phyloP scores from a whole-genome alignment of 2,113 vertebrate species.

The Nannospalax galili region DNA sequence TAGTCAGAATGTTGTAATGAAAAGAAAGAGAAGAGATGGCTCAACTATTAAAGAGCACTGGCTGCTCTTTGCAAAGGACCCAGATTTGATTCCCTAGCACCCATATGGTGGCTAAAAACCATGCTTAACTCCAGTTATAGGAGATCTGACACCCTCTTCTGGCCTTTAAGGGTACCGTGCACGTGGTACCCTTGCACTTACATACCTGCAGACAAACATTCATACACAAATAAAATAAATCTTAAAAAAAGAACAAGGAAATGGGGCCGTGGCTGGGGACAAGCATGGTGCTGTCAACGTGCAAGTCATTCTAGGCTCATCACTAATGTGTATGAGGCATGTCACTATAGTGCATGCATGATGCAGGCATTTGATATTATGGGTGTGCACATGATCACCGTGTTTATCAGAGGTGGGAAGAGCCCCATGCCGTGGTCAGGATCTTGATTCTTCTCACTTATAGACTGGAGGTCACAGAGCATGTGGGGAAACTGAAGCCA shows the following conservation, averaged over 20 bases:
- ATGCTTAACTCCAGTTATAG: no score
- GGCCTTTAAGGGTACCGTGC: no score
- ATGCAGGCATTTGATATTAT: neutral
- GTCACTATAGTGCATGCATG: neutral
- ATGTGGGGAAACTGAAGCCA: neutral
- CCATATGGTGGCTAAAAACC: no score
- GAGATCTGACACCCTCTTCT: no score
- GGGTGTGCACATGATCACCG: fast-evolving
- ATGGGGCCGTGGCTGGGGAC: neutral
- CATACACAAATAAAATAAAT: no score
- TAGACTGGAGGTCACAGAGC: neutral
- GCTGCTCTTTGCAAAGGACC: no score
- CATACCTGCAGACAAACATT: no score
- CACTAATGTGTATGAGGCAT: fast-evolving
- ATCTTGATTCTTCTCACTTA: neutral
- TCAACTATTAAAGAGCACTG: no score
- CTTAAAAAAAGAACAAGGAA: neutral
- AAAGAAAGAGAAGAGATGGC: no score
- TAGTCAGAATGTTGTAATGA: neutral
- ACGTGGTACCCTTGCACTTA: no score
- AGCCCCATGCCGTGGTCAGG: neutral
- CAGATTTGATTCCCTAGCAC: no score
- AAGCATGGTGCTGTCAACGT: neutral
- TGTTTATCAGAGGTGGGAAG: fast-evolving
- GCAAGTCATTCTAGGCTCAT: no score